Evolutionary conservation across 1,140 invertebrate genomes (phyloP), one percentile per base, ranked within the genome.

Genomic region (Chlorops oryzae): DNA sequence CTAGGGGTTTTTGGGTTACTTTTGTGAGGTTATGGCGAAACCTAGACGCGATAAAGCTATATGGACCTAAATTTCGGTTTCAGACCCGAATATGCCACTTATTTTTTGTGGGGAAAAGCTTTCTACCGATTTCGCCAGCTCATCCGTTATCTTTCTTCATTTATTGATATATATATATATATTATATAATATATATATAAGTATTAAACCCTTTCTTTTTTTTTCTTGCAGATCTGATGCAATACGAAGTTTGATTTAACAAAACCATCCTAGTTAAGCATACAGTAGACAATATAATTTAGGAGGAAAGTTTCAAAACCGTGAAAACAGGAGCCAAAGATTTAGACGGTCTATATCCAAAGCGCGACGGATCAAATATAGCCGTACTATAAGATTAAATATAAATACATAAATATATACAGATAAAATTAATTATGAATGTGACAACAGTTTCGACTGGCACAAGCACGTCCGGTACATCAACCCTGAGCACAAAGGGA

Each of bases 381-480:
- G 5, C 22, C 25, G 27, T 28, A 5, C n/a, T 18, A 41, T n/a
- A 32, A 42, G 15, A 5, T 22, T 4, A 35, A 42, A n/a, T 22
- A 25, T 12, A 25, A 6, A 6, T 45, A 28, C 4, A 27, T 10
- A 20, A 21, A 20, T 42, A 42, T 21, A 10, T 40, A 9, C 5
- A 38, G 18, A 43, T 41, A 32, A 43, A 13, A 57, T 38, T 27
- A 50, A 59, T 27, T 32, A 57, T 70, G 41, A 70, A 70, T 49
- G 67, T 70, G n/a, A 65, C 67, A 18, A 68, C 67, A n/a, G 65
- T 70, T 34, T 64, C 67, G 3, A 68, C 65, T 9, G 52, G 49
- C 9, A 57, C 51, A 4, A 28, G 24, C 21, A 38, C 46, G 20
- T 34, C 21, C 25, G 52, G 61, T 43, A 46, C 52, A 38, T 55